Conservation (phyloP, 2,113 vertebrate genomes). For the Camelus bactrianus region DNA sequence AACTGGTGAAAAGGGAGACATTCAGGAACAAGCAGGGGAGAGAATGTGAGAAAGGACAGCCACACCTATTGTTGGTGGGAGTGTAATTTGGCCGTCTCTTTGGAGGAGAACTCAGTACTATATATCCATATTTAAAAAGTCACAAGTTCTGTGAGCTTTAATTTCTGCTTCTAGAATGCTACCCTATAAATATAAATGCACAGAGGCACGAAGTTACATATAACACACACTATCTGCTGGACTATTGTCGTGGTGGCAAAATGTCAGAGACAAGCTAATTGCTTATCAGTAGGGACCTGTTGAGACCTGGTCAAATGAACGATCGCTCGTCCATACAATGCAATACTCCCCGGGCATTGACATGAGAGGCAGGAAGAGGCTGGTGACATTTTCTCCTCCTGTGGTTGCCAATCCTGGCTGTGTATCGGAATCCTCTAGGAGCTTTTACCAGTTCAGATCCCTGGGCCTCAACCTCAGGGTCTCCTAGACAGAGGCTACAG, state of each 20-base stretch:
- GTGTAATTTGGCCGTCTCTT: too few species aligned
- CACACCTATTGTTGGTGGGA: rapidly evolving
- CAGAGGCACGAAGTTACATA: neutral
- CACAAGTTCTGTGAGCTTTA: neutral
- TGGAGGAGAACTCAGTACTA: neutral
- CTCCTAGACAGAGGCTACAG: neutral
- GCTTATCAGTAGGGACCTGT: neutral
- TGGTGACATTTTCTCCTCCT: neutral
- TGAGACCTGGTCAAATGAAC: neutral
- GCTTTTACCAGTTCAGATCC: neutral
- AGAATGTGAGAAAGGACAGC: neutral
- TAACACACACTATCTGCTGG: neutral
- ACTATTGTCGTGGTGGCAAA: neutral
- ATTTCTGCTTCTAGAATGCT: neutral
- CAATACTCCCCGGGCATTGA: neutral
- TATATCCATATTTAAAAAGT: neutral
- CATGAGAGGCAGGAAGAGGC: neutral
- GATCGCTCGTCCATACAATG: neutral
- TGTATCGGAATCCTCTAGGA: neutral
- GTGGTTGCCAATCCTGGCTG: neutral
- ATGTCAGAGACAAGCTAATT: neutral
- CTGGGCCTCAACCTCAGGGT: neutral
- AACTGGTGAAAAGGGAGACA: neutral
- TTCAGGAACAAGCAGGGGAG: too few species aligned
- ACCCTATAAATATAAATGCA: neutral